Conservation (phyloP, 2,797 vertebrate species). For the Ammospiza maritima region DNA sequence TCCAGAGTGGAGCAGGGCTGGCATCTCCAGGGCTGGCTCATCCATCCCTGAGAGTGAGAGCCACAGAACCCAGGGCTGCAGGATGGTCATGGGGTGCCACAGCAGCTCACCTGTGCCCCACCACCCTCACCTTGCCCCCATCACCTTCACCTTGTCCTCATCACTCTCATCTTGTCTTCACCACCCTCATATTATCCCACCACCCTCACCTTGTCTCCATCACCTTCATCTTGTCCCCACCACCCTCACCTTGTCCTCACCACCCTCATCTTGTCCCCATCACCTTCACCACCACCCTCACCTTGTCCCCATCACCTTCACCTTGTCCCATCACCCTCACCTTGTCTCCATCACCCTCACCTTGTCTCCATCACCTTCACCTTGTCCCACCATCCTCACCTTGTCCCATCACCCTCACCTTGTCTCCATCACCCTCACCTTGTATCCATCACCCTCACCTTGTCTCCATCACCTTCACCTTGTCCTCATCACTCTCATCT, state of each 20-base stretch:
- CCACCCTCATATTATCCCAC: not conserved
- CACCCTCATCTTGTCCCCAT: not conserved
- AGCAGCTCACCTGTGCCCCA: not conserved
- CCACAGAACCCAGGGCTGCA: not conserved
- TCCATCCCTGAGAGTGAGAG: not conserved
- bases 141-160: too few relatives aligned
- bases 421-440: too few relatives aligned
- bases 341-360: not conserved
- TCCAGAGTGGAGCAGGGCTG: accelerated
- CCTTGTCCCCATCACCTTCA: not conserved
- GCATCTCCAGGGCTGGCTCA: not conserved
- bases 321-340: not conserved
- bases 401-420: not conserved
- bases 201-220: accelerated
- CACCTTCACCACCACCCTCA: not conserved
- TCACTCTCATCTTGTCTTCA: not conserved
- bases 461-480: not conserved
- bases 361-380: too few relatives aligned
- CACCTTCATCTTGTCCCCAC: not conserved
- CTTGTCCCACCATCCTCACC: accelerated
- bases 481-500: not conserved
- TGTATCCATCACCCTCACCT: not conserved
- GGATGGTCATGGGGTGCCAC: accelerated
- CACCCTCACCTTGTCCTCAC: too few relatives aligned
- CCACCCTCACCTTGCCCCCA: too few relatives aligned